Evolutionary conservation across 2,113 vertebrate species (phyloP).

Genomic region (Cygnus buccinator): DNA sequence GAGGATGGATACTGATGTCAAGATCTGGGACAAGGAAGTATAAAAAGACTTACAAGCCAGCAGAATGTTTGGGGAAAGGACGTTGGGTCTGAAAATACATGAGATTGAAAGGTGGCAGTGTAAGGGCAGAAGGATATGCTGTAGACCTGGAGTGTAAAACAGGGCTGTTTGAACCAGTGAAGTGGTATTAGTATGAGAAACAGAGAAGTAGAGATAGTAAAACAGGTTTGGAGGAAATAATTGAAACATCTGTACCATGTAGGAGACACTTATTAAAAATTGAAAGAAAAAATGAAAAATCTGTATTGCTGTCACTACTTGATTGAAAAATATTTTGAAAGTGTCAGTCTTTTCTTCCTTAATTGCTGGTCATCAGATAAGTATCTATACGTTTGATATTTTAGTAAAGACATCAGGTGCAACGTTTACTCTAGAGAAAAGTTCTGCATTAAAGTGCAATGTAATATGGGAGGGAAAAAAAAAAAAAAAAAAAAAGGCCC

Average conservation of each 20-base stretch:
- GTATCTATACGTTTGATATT: neutral
- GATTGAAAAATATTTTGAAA: neutral
- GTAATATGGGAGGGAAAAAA: neutral
- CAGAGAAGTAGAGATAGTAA: neutral
- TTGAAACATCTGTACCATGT: neutral
- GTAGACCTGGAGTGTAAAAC: neutral
- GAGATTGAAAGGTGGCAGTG: neutral
- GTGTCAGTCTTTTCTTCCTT: neutral
- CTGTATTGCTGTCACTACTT: neutral
- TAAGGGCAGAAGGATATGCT: neutral
- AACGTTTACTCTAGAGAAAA: neutral
- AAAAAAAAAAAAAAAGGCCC: too few relatives aligned
- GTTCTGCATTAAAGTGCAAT: neutral
- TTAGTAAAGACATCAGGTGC: neutral
- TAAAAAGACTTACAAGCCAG: neutral
- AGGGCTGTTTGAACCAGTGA: neutral
- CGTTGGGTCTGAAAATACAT: neutral
- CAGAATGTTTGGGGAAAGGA: neutral
- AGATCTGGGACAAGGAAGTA: neutral
- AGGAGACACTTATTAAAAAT: neutral
- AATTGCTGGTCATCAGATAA: neutral
- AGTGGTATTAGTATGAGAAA: neutral
- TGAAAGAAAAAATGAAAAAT: neutral
- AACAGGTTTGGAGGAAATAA: neutral
- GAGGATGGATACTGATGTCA: neutral